phyloP scores from a whole-genome alignment of 2,797 vertebrate species.

The Pogoniulus pusillus region DNA sequence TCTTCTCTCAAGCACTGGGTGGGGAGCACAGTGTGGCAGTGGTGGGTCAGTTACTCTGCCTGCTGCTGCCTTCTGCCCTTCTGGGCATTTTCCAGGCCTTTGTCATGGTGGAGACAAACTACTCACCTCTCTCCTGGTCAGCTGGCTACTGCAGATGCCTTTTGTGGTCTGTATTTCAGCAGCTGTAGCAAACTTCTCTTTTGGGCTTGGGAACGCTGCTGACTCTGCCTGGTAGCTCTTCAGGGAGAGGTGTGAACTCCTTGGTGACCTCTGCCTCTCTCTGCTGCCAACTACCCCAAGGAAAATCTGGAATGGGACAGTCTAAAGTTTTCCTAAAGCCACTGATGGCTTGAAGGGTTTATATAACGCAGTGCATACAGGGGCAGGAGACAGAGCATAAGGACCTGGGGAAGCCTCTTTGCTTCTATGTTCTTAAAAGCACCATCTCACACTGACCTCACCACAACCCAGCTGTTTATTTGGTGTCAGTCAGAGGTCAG shows the following conservation, averaged over 20 bases:
- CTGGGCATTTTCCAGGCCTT: conserved; percentile 3
- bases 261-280: not conserved
- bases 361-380: rapidly evolving
- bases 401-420: not conserved
- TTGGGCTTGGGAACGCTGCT: not conserved
- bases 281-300: not conserved
- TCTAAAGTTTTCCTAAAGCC: not conserved
- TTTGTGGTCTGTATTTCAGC: not conserved
- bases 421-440: not conserved
- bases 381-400: not conserved
- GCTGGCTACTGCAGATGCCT: not conserved
- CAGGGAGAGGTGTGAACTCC: not conserved
- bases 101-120: not conserved
- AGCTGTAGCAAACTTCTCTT: not conserved
- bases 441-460: not conserved
- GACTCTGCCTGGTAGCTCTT: not conserved
- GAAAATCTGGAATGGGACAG: not conserved
- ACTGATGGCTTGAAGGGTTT: not conserved
- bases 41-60: not conserved
- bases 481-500: not conserved
- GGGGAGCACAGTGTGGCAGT: rapidly evolving
- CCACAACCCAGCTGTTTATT: not conserved
- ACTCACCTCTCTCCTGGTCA: not conserved
- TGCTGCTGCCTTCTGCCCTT: not conserved
- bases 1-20: not conserved